Base-by-base conservation (phyloP, 2,113 vertebrate genomes). In the Ranitomeya variabilis region DNA sequence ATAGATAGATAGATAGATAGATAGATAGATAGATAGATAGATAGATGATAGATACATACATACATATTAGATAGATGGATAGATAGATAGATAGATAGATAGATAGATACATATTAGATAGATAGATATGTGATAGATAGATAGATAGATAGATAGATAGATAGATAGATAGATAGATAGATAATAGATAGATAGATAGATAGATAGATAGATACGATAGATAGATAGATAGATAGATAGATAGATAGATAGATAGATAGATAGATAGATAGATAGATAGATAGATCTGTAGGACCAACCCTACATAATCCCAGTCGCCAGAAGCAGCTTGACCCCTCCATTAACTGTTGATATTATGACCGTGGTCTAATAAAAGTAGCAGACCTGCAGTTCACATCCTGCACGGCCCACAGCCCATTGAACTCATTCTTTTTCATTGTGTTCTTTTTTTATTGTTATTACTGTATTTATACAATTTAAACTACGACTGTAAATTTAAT, bases 401-500 rank as follows among this genome's bases (percentile, higher is more conserved):
- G 23, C 9, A 51, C 69, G 76, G 51, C 83, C n/a, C n/a, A 84
- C 59, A 55, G 80, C 64, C 19, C 57, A 69, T 80, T 26, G 51
- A 80, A 87, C 23, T 80, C 77, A 87, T 80, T 80, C 66, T 80
- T 80, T 87, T 80, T 78, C 77, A 87, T 80, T 55, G 55, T 88
- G 54, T 62, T 55, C 59, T 80, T 73, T 57, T 83, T 88, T 88
- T 88, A 83, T 76, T 26, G 80, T 88, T 84, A 77, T 88, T 88
- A 83, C 80, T 76, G 87, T 83, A 88, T 88, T 88, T 88, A 83
- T 78, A 88, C 57, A 83, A 83, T 83, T 88, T 57, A 59, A 23
- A 88, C 59, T 62, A 66, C 19, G 45, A 83, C 80, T 88, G 71
- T 83, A 88, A 82, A 88, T 88, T 82, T 73, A 88, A 88, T 81